Percentiles rank a stretch among this genome's conserved stretches.
These are phyloP conservation scores for Parapristionchus giblindavisi DNA, from an alignment of 2,888 invertebrate species.

Conservation along the genomic window DNA sequence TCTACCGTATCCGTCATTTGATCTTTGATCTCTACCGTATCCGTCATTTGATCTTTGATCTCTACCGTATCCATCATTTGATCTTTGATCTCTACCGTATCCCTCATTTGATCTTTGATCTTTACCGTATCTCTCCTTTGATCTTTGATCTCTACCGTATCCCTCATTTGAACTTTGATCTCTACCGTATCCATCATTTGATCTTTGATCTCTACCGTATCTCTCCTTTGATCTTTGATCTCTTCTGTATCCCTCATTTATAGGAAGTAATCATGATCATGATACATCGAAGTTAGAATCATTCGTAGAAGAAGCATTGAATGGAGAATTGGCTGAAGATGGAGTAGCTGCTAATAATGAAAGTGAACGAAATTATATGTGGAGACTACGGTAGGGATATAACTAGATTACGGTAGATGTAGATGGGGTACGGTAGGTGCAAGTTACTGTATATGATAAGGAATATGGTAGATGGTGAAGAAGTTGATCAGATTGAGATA, in stretches of 20 bases:
- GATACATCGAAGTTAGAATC: constrained; percentile 86
- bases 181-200: neutral
- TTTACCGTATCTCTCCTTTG: no score
- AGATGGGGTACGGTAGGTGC: neutral
- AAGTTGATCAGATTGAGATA: neutral
- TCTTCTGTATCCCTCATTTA: constrained; percentile 48
- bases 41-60: neutral
- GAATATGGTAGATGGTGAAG: neutral
- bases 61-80: neutral
- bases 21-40: neutral
- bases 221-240: constrained; percentile 24
- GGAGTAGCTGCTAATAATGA: constrained; percentile 49
- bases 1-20: neutral
- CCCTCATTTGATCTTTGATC: neutral
- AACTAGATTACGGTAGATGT: neutral
- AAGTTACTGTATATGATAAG: neutral
- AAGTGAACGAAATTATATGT: constrained; percentile 27
- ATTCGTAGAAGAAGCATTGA: constrained; percentile 77
- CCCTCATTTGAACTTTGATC: neutral
- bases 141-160: neutral
- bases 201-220: neutral
- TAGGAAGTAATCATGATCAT: constrained; percentile 83
- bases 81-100: neutral
- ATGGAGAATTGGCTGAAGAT: constrained; percentile 56
- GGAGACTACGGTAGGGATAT: constrained; percentile 29